A percentile compares a stretch with the other conserved stretches of the same genome.
These are phyloP conservation scores for Camelus dromedarius DNA, from an alignment of 2,113 vertebrate species.

Conservation along the genomic window DNA sequence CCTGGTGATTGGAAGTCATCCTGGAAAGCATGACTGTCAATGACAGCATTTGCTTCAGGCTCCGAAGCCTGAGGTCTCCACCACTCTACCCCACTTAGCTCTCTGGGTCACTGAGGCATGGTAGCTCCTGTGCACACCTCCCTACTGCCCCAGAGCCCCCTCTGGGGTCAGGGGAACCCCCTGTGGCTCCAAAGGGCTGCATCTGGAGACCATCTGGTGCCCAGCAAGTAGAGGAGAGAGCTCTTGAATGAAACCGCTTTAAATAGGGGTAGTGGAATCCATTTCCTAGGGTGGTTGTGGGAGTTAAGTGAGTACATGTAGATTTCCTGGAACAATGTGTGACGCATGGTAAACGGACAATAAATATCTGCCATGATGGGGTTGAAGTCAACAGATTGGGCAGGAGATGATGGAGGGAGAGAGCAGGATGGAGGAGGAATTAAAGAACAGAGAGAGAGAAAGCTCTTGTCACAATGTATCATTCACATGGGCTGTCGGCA, in stretches of 20 bases:
- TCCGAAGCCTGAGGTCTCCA: not conserved
- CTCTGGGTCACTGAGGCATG: not conserved
- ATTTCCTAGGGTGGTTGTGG: not conserved
- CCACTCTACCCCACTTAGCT: not conserved
- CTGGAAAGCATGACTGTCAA: not conserved
- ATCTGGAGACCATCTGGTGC: not conserved
- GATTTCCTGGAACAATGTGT: not conserved
- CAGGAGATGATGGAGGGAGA: not conserved
- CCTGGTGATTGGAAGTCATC: not conserved
- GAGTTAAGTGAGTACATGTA: not conserved
- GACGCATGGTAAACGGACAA: not conserved
- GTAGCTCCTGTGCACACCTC: not conserved
- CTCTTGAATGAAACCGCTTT: not conserved
- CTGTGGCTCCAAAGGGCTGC: not conserved
- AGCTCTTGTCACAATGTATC: not conserved
- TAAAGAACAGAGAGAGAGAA: not conserved
- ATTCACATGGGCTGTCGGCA: not conserved
- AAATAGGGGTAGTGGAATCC: not conserved
- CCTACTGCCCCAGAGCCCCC: accelerated
- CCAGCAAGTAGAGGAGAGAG: not conserved
- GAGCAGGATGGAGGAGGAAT: not conserved
- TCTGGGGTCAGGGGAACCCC: not conserved
- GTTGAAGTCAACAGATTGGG: not conserved
- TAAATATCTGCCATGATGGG: accelerated
- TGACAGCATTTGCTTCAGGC: not conserved